Evolutionary conservation across 2,797 vertebrate species (phyloP), one percentile per base, ranked within the genome.

Genomic region (Microhierax caerulescens): DNA sequence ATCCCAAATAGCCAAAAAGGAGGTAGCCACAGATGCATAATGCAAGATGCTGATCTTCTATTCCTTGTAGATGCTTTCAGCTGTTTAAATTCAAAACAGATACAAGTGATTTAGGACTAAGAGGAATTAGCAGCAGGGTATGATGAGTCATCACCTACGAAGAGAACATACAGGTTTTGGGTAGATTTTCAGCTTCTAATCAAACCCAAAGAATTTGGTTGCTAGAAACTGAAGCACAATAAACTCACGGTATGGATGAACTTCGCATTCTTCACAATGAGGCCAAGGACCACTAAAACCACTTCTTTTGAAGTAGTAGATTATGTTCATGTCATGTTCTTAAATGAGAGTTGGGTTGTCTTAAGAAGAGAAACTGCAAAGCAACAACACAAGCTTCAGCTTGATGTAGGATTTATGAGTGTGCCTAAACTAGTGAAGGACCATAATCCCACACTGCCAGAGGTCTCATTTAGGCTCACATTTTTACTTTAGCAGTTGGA

Each of bases 401-500:
- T 37, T 67, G 36, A 45, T 45, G 28, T 7, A 73, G 41, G 36
- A 56, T 61, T 73, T 67, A 36, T 20, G 3, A 28, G 3, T 15
- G 21, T 65, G 23, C 30, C 51, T 76, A 13, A 64, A 60, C 10
- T 51, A 53, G 20, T 9, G 28, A 57, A 79, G 25, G 47, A 57
- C 19, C 34, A 28, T 10, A 25, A 24, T 50, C 25, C 25, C 37
- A 30, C 39, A 45, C 9, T 1, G 1, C 27, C 1, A 2, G 41
- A 54, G 11, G 13, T 48, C 72, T 67, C 28, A 5, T 23, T 45
- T 45, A 39, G 21, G n/a, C 11, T n/a, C n/a, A 39, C 13, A 11
- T 48, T 60, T 77, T 77, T 8, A 25, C 23, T 65, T 77, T 8
- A 72, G 45, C 21, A 23, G 14, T 13, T 70, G 32, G 10, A 6